phyloP scores from a whole-genome alignment of 2,888 invertebrate genomes.

The Idaea straminata region DNA sequence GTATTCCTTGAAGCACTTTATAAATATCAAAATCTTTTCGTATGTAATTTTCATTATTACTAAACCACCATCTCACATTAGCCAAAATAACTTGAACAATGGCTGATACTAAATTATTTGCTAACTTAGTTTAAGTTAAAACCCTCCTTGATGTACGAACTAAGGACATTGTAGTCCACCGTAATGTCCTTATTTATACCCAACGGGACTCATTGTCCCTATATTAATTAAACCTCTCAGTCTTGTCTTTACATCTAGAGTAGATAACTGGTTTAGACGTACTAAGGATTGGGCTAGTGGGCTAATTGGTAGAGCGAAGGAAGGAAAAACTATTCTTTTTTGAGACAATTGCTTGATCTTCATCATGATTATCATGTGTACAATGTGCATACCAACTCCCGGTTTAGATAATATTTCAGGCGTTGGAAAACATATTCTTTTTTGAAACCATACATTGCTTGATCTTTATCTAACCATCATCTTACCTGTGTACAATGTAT shows the following conservation, averaged over 20 bases:
- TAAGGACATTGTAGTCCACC: constrained; percentile 36
- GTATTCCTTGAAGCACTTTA: no score
- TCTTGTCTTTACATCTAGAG: constrained; percentile 27
- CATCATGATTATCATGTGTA: no score
- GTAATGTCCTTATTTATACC: constrained; percentile 40
- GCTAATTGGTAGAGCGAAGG: neutral
- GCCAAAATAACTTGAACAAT: neutral
- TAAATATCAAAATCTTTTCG: no score
- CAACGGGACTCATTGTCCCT: constrained; percentile 42
- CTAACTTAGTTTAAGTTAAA: constrained; percentile 14
- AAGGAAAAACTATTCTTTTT: neutral
- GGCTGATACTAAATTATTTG: neutral
- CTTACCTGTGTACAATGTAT: no score
- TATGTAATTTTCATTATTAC: neutral
- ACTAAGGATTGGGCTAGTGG: neutral
- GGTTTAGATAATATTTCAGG: no score
- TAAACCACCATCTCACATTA: neutral
- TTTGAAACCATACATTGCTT: neutral
- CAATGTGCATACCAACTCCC: no score
- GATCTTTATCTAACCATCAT: no score
- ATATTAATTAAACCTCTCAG: constrained; percentile 48
- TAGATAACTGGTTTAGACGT: constrained; percentile 21
- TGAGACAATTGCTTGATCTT: neutral
- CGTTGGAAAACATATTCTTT: neutral
- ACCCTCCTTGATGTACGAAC: constrained; percentile 19